Base-by-base conservation (phyloP, 2,797 vertebrate species). In the Gallinago nigripennis region DNA sequence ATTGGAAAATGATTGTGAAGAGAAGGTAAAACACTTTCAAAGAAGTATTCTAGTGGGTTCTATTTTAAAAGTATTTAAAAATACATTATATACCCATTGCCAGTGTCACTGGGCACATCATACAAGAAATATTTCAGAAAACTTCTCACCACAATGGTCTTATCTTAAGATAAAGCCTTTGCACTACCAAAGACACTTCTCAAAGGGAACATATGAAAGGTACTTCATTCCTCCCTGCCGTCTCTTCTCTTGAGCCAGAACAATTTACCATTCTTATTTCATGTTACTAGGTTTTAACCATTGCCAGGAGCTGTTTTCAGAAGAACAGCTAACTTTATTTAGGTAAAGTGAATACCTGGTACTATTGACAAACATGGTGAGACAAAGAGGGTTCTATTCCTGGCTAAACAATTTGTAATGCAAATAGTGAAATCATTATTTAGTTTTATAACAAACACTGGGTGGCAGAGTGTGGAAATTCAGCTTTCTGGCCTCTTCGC, bases 401-500 rank as follows among this genome's bases (percentile, higher is more conserved):
- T 61, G 25, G 28, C 33, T 82, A 79, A 76, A 43, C 8, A 48
- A 66, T 12, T 39, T 70, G 7, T 30, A 57, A 71, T 31, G 13
- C 11, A 75, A 77, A 58, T 15, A 65, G 6, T 39, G 28, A 61
- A 27, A 86, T 83, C 31, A 31, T 3, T 43, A 72, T 25, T 37
- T 60, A 20, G 63, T 80, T 86, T 80, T 33, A 11, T 28, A 66
- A 53, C 12, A 57, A 79, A 56, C 33, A 61, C 20, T 48, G 50
- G 7, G 10, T 3, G 16, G 6, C 7, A 48, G 3, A 3, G 3
- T 12, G 27, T 8, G 7, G 6, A n/a, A n/a, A 12, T 41, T 60
- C 43, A 73, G 27, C 16, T 58, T 73, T 61, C 39, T 37, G 27
- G 5, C 6, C 23, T 66, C 33, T 82, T 63, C 51, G 60, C 77